phyloP scores from a whole-genome alignment of 1,140 invertebrate genomes.

The Eriocheir sinensis region DNA sequence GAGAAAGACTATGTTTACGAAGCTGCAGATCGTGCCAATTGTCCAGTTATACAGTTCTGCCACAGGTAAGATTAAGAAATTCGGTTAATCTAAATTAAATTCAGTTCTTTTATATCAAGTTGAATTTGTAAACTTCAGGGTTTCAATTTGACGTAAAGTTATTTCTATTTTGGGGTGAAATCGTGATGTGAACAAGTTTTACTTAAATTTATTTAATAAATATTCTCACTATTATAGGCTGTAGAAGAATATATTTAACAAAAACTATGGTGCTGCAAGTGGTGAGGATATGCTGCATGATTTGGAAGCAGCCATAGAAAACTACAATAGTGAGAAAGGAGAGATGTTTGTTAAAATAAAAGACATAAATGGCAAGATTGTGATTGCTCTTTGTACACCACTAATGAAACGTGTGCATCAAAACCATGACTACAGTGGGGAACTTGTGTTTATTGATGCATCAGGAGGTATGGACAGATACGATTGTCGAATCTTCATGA shows the following conservation, averaged over 20 bases:
- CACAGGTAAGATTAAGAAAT: no score
- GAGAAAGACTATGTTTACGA: conserved; percentile 37
- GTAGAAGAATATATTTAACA: conserved; percentile 56
- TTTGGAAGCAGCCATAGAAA: conserved; percentile 56
- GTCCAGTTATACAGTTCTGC: conserved; percentile 28
- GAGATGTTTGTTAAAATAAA: conserved; percentile 51
- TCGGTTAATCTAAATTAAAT: no score
- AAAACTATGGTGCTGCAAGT: background rate
- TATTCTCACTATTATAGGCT: conserved; percentile 49
- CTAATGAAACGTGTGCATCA: no score
- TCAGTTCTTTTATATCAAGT: background rate
- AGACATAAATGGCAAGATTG: no score
- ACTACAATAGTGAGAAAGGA: conserved; percentile 51
- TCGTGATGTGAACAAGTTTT: background rate
- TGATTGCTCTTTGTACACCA: no score
- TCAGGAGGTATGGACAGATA: conserved; percentile 49
- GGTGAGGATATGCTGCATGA: conserved; percentile 11
- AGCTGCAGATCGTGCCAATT: conserved; percentile 26
- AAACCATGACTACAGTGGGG: no score
- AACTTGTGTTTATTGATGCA: no score
- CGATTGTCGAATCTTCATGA: conserved; percentile 62
- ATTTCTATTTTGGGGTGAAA: no score
- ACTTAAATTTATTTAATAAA: conserved; percentile 29
- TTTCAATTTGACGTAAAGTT: background rate
- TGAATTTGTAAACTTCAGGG: background rate